These are phyloP conservation scores for Siniperca scherzeri DNA, from an alignment of 2,797 vertebrate species.

Conservation along the genomic window DNA sequence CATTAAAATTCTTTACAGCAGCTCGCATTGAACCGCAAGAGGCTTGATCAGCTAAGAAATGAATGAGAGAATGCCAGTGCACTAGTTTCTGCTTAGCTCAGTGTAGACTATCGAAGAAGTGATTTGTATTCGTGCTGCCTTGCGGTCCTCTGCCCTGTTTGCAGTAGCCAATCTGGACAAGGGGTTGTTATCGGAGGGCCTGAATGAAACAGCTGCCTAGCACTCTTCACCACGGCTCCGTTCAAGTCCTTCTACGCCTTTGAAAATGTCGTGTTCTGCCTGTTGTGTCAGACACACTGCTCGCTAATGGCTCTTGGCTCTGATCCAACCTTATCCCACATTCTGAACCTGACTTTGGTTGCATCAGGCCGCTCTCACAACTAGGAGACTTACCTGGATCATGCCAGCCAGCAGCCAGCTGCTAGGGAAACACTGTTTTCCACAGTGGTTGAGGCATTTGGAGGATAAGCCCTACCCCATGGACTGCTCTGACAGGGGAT, in stretches of 20 bases:
- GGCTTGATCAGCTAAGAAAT: constrained; percentile 65
- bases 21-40: constrained; percentile 50
- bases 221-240: constrained; percentile 58
- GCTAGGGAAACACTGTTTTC: constrained; percentile 52
- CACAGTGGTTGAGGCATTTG: constrained; percentile 62
- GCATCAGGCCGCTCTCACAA: constrained; percentile 49
- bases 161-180: constrained; percentile 71
- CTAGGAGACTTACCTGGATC: constrained; percentile 77
- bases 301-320: constrained; percentile 80
- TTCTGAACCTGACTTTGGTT: constrained; percentile 70
- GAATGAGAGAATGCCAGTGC: constrained; percentile 50
- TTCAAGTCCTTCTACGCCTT: constrained; percentile 74
- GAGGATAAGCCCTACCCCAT: constrained; percentile 61
- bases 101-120: constrained; percentile 66
- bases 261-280: constrained; percentile 78
- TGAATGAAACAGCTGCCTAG: constrained; percentile 84
- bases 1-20: constrained; percentile 67
- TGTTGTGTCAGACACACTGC: constrained; percentile 73
- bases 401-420: constrained; percentile 47
- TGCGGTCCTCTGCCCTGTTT: constrained; percentile 53
- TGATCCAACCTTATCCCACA: constrained; percentile 74
- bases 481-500: constrained; percentile 49
- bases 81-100: constrained; percentile 69
- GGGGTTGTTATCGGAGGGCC: constrained; percentile 79
- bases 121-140: constrained; percentile 75